Conservation (phyloP, 2,797 vertebrate genomes). For the Sciurus carolinensis region DNA sequence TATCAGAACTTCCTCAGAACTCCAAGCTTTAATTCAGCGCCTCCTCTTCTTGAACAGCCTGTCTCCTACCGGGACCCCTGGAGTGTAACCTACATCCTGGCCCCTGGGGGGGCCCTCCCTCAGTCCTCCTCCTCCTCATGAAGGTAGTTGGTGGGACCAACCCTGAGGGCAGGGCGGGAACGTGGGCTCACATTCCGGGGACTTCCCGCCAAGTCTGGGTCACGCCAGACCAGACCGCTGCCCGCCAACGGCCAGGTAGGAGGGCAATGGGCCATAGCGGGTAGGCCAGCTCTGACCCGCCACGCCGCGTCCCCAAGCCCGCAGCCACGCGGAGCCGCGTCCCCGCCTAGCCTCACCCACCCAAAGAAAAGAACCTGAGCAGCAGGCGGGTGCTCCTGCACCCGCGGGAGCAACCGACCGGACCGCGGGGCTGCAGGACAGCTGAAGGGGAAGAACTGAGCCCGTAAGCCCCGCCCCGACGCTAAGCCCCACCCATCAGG, state of each 20-base stretch:
- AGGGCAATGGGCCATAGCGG: not conserved
- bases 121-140: not conserved
- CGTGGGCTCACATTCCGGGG: not conserved
- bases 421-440: not conserved
- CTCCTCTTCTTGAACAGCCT: not conserved
- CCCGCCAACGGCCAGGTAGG: not conserved
- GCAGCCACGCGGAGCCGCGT: slow-evolving; percentile 69
- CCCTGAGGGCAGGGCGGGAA: too few relatives aligned
- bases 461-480: accelerated
- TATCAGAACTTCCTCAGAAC: not conserved
- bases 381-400: not conserved
- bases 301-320: slow-evolving; percentile 79
- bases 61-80: not conserved
- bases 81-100: not conserved
- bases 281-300: not conserved
- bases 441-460: too few relatives aligned
- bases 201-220: not conserved
- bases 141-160: not conserved
- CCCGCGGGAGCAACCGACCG: not conserved
- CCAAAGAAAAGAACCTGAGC: not conserved
- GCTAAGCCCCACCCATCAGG: not conserved
- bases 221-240: not conserved
- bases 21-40: not conserved
- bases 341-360: not conserved
- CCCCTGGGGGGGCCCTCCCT: not conserved